Conservation (phyloP, 2,113 vertebrate species). For the Notothenia rossii region DNA sequence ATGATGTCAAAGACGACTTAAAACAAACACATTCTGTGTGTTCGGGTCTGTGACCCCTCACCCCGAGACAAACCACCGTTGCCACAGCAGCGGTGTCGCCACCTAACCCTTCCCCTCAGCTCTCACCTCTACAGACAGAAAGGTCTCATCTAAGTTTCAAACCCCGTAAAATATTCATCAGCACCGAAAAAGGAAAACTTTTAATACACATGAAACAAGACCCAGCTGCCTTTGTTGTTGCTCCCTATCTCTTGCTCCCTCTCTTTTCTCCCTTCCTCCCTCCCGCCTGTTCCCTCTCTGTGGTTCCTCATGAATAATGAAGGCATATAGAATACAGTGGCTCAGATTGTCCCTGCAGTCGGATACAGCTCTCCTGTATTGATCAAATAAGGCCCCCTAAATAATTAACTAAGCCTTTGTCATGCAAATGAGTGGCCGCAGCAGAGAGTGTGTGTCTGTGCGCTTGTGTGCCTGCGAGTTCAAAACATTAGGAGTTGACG, state of each 20-base stretch:
- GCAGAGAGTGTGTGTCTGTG: slow-evolving; percentile 50
- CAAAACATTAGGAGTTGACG: slow-evolving; percentile 39
- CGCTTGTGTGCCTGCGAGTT: slow-evolving; percentile 57
- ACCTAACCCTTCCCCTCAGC: slow-evolving; percentile 59
- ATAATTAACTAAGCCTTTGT: slow-evolving; percentile 87
- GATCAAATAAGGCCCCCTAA: slow-evolving; percentile 85
- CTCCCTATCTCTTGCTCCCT: slow-evolving; percentile 69
- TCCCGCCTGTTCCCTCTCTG: slow-evolving; percentile 64
- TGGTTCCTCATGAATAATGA: slow-evolving; percentile 86
- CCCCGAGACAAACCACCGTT: slow-evolving; percentile 55
- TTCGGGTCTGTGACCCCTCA: slow-evolving; percentile 50
- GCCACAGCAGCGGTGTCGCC: slow-evolving; percentile 51
- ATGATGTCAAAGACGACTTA: not conserved
- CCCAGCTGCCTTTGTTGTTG: slow-evolving; percentile 71
- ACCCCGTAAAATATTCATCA: slow-evolving; percentile 85
- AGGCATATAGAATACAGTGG: slow-evolving; percentile 80
- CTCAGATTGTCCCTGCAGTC: slow-evolving; percentile 83
- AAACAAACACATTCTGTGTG: not conserved
- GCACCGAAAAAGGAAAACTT: slow-evolving; percentile 81
- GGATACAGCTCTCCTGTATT: slow-evolving; percentile 83
- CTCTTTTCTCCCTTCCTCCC: slow-evolving; percentile 54
- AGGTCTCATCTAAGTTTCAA: slow-evolving; percentile 80
- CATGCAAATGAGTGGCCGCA: slow-evolving; percentile 83
- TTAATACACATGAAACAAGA: slow-evolving; percentile 85
- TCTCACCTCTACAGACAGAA: slow-evolving; percentile 67